These are phyloP conservation scores for Diadophis punctatus DNA, from an alignment of 2,113 vertebrate species.

Conservation along the genomic window DNA sequence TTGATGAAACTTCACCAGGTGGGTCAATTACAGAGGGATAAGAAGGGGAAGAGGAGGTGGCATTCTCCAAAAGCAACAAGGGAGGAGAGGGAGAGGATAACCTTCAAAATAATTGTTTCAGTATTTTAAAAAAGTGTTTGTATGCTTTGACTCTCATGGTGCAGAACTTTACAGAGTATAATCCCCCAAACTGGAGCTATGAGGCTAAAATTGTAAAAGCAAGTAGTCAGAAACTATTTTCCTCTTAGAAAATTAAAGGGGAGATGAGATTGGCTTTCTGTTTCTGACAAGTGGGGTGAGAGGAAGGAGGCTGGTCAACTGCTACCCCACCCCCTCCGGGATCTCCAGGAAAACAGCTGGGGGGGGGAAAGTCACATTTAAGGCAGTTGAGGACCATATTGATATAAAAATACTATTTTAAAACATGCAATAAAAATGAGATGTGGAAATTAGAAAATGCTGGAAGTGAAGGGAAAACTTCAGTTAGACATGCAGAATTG, in stretches of 20 bases:
- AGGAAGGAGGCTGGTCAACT: background rate
- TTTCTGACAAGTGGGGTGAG: slow-evolving; percentile 50
- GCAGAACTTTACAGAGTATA: background rate
- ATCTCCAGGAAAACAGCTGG: background rate
- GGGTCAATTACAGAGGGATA: background rate
- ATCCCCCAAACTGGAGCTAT: background rate
- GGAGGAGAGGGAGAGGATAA: background rate
- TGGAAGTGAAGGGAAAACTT: background rate
- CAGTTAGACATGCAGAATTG: background rate
- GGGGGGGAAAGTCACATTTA: background rate
- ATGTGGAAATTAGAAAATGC: background rate
- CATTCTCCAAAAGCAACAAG: background rate
- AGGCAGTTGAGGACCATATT: background rate
- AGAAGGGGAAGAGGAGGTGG: no score
- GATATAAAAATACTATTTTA: background rate
- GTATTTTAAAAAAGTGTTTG: no score
- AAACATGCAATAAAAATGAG: background rate
- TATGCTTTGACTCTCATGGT: background rate
- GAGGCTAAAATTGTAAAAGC: background rate
- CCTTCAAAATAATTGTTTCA: background rate
- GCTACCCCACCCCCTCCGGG: background rate
- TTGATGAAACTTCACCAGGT: slow-evolving; percentile 27
- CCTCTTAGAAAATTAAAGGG: background rate
- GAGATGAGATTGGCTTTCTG: background rate
- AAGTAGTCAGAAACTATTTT: background rate